Evolutionary conservation across 2,113 vertebrate genomes (phyloP).

Genomic region (Synchiropus splendidus): DNA sequence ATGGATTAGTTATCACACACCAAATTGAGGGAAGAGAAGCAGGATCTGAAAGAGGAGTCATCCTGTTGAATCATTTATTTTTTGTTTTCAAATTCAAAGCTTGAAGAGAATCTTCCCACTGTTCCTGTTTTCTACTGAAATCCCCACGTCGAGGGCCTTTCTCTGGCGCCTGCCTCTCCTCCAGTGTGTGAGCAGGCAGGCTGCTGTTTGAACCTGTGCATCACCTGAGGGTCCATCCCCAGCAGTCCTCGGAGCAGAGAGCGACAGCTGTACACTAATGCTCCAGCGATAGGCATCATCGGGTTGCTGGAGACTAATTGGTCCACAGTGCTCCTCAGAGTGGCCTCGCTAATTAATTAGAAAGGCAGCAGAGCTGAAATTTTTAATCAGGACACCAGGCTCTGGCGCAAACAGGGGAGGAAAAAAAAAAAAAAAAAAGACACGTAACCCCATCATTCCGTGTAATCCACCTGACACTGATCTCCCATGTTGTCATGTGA

Average conservation of each 20-base stretch:
- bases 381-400: constrained; percentile 69
- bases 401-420: constrained; percentile 34
- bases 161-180: too few species aligned
- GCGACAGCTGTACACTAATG: constrained; percentile 56
- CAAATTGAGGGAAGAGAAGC: too few species aligned
- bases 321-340: constrained; percentile 59
- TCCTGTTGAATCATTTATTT: too few species aligned
- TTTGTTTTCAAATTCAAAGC: too few species aligned
- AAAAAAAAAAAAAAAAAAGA: constrained; percentile 20
- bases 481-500: constrained; percentile 44
- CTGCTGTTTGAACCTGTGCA: constrained; percentile 43
- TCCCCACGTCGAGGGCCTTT: too few species aligned
- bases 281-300: constrained; percentile 61
- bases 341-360: constrained; percentile 71
- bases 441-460: constrained; percentile 53
- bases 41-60: too few species aligned
- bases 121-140: too few species aligned
- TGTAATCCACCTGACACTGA: constrained; percentile 64
- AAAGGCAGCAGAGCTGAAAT: constrained; percentile 70
- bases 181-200: constrained; percentile 12
- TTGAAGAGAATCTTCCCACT: too few species aligned
- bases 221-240: constrained; percentile 57
- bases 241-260: constrained; percentile 44
- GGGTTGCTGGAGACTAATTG: constrained; percentile 65
- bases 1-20: too few species aligned